Percentiles rank a stretch among this genome's conserved stretches.
Conservation (phyloP, 2,113 vertebrate genomes). For the Camelus bactrianus region DNA sequence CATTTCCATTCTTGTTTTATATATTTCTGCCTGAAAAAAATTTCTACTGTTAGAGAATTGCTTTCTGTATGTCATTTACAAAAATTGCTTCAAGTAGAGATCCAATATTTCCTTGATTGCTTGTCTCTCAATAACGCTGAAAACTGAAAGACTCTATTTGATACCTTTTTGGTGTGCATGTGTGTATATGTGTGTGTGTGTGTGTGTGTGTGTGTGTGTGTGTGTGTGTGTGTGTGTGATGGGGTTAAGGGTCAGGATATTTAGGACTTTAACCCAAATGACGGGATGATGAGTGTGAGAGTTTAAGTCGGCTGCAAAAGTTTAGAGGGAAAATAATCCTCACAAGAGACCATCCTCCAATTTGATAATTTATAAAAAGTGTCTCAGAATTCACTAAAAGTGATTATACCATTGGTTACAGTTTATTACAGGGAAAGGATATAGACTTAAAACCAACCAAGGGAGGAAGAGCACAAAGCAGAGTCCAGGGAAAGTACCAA, state of each 20-base stretch:
- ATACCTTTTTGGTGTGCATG: not conserved
- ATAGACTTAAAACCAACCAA: not conserved
- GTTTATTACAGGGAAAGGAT: not conserved
- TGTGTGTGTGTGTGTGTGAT: not conserved
- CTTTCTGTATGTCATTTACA: conserved; percentile 11
- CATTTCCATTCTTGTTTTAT: not conserved
- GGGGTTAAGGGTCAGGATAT: not conserved
- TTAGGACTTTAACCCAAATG: not conserved
- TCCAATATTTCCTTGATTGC: conserved; percentile 8
- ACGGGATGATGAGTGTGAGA: not conserved
- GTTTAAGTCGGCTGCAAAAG: not conserved
- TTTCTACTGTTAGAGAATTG: not conserved
- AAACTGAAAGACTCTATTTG: conserved; percentile 15
- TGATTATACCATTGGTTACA: not conserved
- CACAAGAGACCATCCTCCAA: not conserved
- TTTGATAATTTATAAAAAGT: not conserved
- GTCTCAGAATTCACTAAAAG: not conserved
- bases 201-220: not conserved
- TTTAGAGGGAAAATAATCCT: not conserved
- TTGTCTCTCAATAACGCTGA: conserved; percentile 8
- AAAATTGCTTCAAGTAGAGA: not conserved
- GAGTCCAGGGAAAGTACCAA: not conserved
- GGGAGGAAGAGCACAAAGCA: not conserved
- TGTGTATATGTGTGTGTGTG: not conserved
- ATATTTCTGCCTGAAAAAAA: conserved; percentile 3